These are phyloP conservation scores for Actinernus sp. DNA, from an alignment of 92 coral and sea anemone species.

Conservation along the genomic window DNA sequence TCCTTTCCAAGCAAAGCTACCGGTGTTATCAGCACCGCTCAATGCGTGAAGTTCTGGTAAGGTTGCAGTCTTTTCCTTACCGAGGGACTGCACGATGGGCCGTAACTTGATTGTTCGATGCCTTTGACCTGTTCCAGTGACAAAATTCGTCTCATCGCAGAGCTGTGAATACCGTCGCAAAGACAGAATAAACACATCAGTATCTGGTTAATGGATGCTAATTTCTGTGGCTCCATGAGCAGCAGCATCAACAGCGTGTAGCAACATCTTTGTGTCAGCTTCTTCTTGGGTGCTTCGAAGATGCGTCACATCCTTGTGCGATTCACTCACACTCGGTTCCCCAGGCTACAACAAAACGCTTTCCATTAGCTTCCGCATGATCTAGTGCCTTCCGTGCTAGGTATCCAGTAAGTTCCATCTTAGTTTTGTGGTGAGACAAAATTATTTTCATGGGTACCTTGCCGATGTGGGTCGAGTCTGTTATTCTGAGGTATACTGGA, in stretches of 20 bases:
- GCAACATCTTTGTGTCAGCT: conserved; percentile 57
- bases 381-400: conserved; percentile 6
- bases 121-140: conserved; percentile 16
- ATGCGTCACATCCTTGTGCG: conserved; percentile 27
- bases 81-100: conserved; percentile 21
- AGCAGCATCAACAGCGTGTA: conserved; percentile 68
- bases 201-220: conserved; percentile 49
- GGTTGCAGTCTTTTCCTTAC: conserved; percentile 22
- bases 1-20: conserved; percentile 1
- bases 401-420: conserved; percentile 32
- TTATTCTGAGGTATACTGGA: too few species aligned
- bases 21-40: conserved; percentile 11
- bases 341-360: conserved; percentile 30
- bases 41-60: conserved; percentile 31
- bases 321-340: conserved; percentile 38
- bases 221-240: conserved; percentile 46
- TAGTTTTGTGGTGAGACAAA: conserved; percentile 26
- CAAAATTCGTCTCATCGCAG: conserved; percentile 18
- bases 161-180: conserved; percentile 31
- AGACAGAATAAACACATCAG: conserved; percentile 27
- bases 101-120: conserved; percentile 18
- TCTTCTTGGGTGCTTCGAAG: conserved; percentile 70
- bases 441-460: conserved; percentile 31
- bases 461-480: conserved; percentile 34
- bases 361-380: background rate